phyloP scores from a whole-genome alignment of 2,888 invertebrate genomes.

The Keiferia lycopersicella region DNA sequence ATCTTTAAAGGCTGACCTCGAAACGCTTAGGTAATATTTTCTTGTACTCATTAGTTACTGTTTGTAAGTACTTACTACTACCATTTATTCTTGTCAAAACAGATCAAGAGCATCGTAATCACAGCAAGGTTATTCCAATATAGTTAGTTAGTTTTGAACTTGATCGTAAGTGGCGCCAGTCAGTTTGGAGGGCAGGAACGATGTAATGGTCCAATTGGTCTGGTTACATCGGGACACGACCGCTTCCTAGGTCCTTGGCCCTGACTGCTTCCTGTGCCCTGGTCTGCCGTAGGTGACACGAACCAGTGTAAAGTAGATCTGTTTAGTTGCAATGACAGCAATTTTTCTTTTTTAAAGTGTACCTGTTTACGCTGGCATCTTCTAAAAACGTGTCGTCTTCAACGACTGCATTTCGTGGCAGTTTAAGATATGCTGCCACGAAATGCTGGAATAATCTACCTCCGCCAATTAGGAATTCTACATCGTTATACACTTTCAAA shows the following conservation, averaged over 20 bases:
- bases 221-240: constrained; percentile 12
- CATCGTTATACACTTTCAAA: too few species aligned
- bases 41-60: too few species aligned
- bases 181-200: neutral
- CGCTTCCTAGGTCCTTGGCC: constrained; percentile 14
- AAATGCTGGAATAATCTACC: too few species aligned
- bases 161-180: constrained; percentile 15
- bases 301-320: neutral
- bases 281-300: neutral
- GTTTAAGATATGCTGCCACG: too few species aligned
- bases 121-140: constrained; percentile 10
- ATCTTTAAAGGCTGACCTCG: neutral
- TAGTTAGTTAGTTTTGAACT: neutral
- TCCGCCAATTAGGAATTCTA: too few species aligned
- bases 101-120: neutral
- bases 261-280: constrained; percentile 10
- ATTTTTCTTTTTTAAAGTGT: too few species aligned
- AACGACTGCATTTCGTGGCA: too few species aligned
- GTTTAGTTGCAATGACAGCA: neutral
- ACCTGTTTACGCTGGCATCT: too few species aligned
- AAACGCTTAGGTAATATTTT: neutral
- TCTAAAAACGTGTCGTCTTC: too few species aligned
- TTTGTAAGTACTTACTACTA: neutral
- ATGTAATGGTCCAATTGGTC: constrained; percentile 1
- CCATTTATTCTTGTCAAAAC: neutral